These are phyloP conservation scores for Medauroidea extradentata DNA, from an alignment of 1,140 invertebrate species.

Conservation along the genomic window DNA sequence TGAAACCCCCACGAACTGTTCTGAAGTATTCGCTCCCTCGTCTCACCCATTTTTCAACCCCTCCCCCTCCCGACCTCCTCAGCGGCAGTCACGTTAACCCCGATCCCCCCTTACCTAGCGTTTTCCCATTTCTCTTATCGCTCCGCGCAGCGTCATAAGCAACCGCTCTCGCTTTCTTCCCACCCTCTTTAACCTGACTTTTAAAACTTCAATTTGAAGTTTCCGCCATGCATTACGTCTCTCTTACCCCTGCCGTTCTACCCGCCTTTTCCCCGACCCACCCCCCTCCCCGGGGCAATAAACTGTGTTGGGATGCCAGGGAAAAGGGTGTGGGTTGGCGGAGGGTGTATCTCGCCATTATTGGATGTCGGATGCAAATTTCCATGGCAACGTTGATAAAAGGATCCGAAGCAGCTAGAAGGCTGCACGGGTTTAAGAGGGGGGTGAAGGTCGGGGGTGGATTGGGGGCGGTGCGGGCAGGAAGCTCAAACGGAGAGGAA, in stretches of 20 bases:
- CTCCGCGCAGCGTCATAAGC: background rate
- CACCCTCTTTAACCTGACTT: slow-evolving; percentile 9
- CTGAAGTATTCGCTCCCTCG: too few species aligned
- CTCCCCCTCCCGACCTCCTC: too few species aligned
- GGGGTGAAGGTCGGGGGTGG: background rate
- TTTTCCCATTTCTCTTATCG: background rate
- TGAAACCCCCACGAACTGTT: too few species aligned
- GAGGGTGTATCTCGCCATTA: slow-evolving; percentile 2
- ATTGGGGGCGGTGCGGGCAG: too few species aligned
- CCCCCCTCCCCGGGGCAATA: background rate
- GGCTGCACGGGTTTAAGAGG: slow-evolving; percentile 20
- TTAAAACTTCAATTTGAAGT: slow-evolving; percentile 17
- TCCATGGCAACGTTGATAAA: slow-evolving; percentile 45
- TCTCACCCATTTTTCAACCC: too few species aligned
- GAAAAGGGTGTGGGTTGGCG: slow-evolving; percentile 9
- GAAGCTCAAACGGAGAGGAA: slow-evolving; percentile 1
- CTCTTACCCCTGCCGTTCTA: background rate
- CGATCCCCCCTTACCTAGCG: too few species aligned
- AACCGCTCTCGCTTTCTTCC: background rate
- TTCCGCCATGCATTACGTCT: slow-evolving; percentile 13
- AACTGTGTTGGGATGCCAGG: slow-evolving; percentile 6
- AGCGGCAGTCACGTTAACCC: too few species aligned
- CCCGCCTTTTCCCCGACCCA: background rate
- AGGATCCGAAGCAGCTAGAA: slow-evolving; percentile 16
- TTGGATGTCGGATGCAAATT: slow-evolving; percentile 46